phyloP scores from a whole-genome alignment of 2,888 invertebrate genomes.

The Orchestes rusci region DNA sequence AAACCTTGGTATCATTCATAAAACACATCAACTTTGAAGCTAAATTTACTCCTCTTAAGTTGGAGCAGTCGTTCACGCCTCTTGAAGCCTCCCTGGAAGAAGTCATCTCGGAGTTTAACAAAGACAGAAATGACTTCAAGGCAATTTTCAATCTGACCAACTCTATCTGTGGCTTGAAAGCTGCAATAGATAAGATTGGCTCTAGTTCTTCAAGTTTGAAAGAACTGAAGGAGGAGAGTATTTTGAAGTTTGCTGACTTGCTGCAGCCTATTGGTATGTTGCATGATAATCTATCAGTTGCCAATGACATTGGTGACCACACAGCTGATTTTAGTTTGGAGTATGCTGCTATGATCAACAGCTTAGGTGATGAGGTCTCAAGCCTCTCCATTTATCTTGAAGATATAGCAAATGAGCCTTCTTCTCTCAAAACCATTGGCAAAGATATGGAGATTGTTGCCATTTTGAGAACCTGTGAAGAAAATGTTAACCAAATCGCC shows the following conservation, averaged over 20 bases:
- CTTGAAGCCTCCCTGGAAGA: conserved; percentile 14
- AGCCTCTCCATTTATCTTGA: conserved; percentile 26
- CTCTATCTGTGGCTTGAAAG: conserved; percentile 14
- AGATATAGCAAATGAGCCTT: conserved; percentile 22
- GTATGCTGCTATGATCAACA: conserved; percentile 25
- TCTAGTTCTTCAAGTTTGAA: conserved; percentile 11
- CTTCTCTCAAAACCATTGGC: conserved; percentile 12
- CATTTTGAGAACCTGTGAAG: conserved; percentile 19
- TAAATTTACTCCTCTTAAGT: conserved; percentile 16
- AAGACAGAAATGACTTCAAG: conserved; percentile 29
- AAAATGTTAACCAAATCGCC: conserved; percentile 12
- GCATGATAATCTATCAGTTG: conserved; percentile 25
- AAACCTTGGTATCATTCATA: conserved; percentile 17
- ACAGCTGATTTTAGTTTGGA: conserved; percentile 29
- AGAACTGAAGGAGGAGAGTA: conserved; percentile 11
- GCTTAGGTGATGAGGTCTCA: conserved; percentile 23
- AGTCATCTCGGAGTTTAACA: conserved; percentile 26
- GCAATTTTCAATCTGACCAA: conserved; percentile 22
- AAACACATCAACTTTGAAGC: conserved; percentile 21
- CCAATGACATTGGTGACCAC: conserved; percentile 28
- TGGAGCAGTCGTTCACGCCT: conserved; percentile 11
- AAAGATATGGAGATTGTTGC: conserved; percentile 20
- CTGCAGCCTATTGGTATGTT: conserved; percentile 22
- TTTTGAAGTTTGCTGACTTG: conserved; percentile 20
- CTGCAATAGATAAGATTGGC: conserved; percentile 11